Percentiles rank a stretch among this genome's conserved stretches.
Conservation (phyloP, 2,888 invertebrate genomes). For the Nemurella pictetii region DNA sequence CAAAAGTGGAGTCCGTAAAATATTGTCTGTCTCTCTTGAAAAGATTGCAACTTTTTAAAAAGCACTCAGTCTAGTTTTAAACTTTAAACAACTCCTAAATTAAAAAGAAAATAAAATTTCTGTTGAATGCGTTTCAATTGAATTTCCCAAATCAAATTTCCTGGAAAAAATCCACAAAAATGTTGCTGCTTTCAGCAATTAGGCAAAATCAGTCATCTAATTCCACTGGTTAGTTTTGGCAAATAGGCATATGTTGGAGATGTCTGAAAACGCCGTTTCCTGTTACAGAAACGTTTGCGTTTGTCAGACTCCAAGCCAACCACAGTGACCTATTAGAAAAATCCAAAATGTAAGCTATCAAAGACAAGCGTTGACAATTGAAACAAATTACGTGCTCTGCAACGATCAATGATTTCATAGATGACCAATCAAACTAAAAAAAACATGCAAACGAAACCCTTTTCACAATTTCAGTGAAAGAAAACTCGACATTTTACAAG, state of each 20-base stretch:
- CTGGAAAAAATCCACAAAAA: too few species aligned
- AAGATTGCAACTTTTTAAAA: too few species aligned
- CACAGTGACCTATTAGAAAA: background rate
- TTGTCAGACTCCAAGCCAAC: too few species aligned
- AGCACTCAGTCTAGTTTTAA: too few species aligned
- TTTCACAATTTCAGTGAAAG: background rate
- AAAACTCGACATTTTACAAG: background rate
- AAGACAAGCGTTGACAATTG: background rate
- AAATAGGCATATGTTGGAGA: background rate
- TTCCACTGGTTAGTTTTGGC: background rate
- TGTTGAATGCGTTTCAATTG: too few species aligned
- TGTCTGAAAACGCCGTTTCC: too few species aligned
- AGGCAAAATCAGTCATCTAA: background rate
- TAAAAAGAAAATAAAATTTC: too few species aligned
- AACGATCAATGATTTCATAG: background rate
- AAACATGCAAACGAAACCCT: too few species aligned
- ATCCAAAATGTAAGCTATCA: background rate
- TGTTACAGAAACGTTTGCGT: too few species aligned
- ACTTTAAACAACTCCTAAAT: too few species aligned
- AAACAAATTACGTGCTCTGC: conserved; percentile 23
- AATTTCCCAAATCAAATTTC: too few species aligned
- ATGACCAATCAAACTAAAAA: background rate
- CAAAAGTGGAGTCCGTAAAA: background rate
- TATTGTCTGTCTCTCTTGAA: background rate
- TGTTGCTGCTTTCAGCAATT: too few species aligned